Base-by-base conservation (phyloP, 2,797 vertebrate genomes). In the Percopsis omiscomaycus region DNA sequence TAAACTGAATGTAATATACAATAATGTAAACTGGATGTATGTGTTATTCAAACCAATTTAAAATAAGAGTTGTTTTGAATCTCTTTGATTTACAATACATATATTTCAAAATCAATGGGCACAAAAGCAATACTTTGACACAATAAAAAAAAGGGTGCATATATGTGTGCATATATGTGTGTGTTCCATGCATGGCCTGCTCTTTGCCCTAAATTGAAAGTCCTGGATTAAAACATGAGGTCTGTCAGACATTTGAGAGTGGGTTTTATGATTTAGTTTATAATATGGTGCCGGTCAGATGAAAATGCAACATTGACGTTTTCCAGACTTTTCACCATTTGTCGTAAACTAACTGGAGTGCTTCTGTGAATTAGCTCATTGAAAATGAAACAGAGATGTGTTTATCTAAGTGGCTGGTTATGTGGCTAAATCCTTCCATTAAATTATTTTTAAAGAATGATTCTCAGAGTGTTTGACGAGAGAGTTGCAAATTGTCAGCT, bases 351-450 rank as follows among this genome's bases (percentile, higher is more conserved):
- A 76, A 88, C 82, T 76, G 56, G 61, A 81, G 77, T 64, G 86
- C 80, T 76, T 58, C 81, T 84, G 89, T 90, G 91, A 92, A 91
- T 91, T 90, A 89, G 86, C 90, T 91, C 90, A 91, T 90, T 91
- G 73, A 90, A 84, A 84, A 83, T 68, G 81, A 87, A 90, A 91
- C 91, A 91, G 86, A 88, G 89, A 90, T 88, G 87, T 84, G 90
- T 92, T 89, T 90, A 89, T 90, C 89, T 89, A 58, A 74, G 74
- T 61, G 62, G 74, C 81, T 78, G 81, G 83, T 84, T 88, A 86
- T 79, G 88, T 81, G 82, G 85, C 78, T 84, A 86, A 89, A 65
- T 89, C 86, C 88, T 90, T 90, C 89, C 90, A 90, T 82, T 79
- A 86, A 90, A 90, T 83, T 70, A 83, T 82, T 87, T 81, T 81